Evolutionary conservation across 2,797 vertebrate genomes (phyloP), one percentile per base, ranked within the genome.

Genomic region (Pipistrellus pygmaeus): DNA sequence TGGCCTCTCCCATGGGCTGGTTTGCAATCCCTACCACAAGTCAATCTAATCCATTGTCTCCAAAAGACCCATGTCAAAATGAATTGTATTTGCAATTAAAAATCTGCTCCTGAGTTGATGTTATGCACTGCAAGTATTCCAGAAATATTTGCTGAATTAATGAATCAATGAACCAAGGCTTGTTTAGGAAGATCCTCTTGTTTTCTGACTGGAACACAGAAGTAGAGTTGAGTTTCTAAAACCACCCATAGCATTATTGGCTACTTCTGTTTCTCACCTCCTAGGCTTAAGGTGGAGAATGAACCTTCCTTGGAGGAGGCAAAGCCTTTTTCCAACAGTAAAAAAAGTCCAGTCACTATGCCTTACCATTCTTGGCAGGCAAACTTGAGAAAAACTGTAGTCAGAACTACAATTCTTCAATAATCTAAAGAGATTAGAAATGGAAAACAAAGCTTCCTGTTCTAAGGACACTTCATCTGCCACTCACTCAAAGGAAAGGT

Each of bases 251-350:
- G n/a, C 46, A 71, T 57, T 88, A 27, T 32, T 44, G 10, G 13
- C n/a, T 75, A 83, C 41, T 84, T 96, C 27, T 55, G 35, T 46
- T 94, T 90, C 84, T 94, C 12, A 72, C n/a, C 53, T 71, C 12
- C 51, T 81, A 51, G 8, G 1, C 66, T 64, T 76, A 10, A 69
- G 10, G 4, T 51, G 48, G 46, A 82, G 35, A 89, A 53, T 41
- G 1, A 25, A 17, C 10, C 25, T 78, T 94, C 90, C 88, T 38
- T 85, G 25, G 69, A 88, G 8, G 13, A 93, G 10, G 23, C 13
- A 60, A 88, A 90, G 51, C 0, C 27, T 88, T 88, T 88, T 30
- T 64, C 18, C 44, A 20, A 92, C 62, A 75, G 44, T 15, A 13
- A 84, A 75, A 69, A 69, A 46, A 12, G 20, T 80, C 21, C 13